Evolutionary conservation across 2,888 invertebrate genomes (phyloP), one percentile per base, ranked within the genome.

Genomic region (Diploptera punctata): DNA sequence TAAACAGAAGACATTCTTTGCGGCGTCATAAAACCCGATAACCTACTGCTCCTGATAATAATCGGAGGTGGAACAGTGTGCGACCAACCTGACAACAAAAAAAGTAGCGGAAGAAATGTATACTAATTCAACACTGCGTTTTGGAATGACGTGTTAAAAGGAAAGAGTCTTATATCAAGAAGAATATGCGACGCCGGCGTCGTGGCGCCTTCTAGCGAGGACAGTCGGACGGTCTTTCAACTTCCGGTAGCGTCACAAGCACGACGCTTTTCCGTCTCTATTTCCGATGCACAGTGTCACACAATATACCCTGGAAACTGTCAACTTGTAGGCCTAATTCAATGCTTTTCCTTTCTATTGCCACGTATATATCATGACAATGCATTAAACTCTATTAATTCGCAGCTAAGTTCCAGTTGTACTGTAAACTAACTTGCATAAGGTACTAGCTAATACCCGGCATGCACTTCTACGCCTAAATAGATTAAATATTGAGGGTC

Each of bases 161-260:
- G 2, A 24, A 2, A 0, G 13, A 9, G 18, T 3, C 3, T 18
- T 3, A 1, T 18, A 19, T 18, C 18, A 13, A 24, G 21, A 52
- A 2, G 24, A 52, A 47, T 3, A 47, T 18, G 9, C 7, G 52
- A 24, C 1, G 52, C 24, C 52, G 52, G 24, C 52, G 21, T 21
- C 24, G 9, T 21, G 52, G 52, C 52, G 52, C 52, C 52, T 24
- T 24, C 24, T 52, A 52, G 52, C 19, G 24, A 52, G 52, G 52
- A 52, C 52, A 52, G 52, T 52, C 52, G 52, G 52, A 52, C 52
- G 52, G 49, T 52, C 52, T 52, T 52, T 52, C 52, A 52, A 24
- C 52, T 52, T 52, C 52, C 52, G 21, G 52, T 52, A 52, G 52
- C 52, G 52, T 52, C 52, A 47, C 47, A 18, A 47, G 47, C 47